Evolutionary conservation across 2,113 vertebrate genomes (phyloP), one percentile per base, ranked within the genome.

Genomic region (Oxyura jamaicensis): DNA sequence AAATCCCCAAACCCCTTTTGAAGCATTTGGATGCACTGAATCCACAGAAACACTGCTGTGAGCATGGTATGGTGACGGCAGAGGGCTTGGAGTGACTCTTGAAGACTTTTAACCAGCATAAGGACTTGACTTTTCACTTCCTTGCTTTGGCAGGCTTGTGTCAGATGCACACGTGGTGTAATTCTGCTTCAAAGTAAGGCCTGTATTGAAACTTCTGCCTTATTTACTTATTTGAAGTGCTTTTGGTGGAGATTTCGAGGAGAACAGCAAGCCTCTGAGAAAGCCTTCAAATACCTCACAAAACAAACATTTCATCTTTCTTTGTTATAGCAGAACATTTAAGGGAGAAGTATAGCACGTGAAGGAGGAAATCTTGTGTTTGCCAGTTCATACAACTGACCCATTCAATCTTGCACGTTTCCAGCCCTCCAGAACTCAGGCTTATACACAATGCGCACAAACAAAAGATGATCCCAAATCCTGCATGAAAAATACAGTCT

Each of bases 341-440:
- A 90, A 91, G 65, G 88, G 68, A 87, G 82, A 80, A 84, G 92
- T 56, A 69, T 3, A 85, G 74, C 36, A 83, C 74, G 77, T 62
- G 68, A 89, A 93, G 80, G 56, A 91, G 58, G 71, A 48, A 91
- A 90, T 71, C 55, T 75, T 62, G 44, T 65, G 56, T 88, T 88
- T 83, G 77, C 83, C 83, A 89, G 31, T 58, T 91, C 35, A 68
- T 41, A 95, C 66, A 95, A 92, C 11, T 87, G 88, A 94, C 88
- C 95, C 78, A 91, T 95, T 91, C 82, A 85, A 73, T 86, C 92
- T 82, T 88, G 73, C 71, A 72, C 66, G 41, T 36, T 90, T 89
- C 59, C 71, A 92, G 15, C 42, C 83, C 92, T 95, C 62, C n/a
- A 88, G 92, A 48, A 23, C 11, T 92, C 48, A 9, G 7, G 56